phyloP scores from a whole-genome alignment of 2,888 invertebrate species.

The Norana najaformis region DNA sequence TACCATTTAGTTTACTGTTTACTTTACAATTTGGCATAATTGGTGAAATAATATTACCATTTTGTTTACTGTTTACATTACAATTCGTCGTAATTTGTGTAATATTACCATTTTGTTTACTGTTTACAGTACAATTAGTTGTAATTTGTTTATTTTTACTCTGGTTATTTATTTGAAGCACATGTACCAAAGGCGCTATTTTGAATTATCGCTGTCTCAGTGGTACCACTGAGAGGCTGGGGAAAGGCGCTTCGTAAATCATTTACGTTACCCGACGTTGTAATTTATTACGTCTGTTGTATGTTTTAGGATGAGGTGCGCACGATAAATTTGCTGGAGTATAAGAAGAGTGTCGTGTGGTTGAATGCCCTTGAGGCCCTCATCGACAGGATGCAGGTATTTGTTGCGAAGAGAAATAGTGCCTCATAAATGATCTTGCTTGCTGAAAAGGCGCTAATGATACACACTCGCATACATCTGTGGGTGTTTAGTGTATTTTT shows the following conservation, averaged over 20 bases:
- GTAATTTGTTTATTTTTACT: too few relatives aligned
- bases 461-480: neutral
- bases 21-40: too few relatives aligned
- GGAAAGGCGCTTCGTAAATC: neutral
- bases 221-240: neutral
- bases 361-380: conserved; percentile 54
- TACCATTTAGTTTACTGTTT: too few relatives aligned
- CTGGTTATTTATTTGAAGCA: too few relatives aligned
- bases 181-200: too few relatives aligned
- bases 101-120: too few relatives aligned
- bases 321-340: conserved; percentile 79
- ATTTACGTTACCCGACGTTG: neutral
- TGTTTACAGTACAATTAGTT: too few relatives aligned
- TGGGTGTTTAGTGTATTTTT: too few relatives aligned
- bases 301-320: conserved; percentile 81
- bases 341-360: conserved; percentile 80
- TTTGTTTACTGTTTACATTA: too few relatives aligned
- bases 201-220: neutral
- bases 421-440: neutral
- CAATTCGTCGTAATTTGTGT: too few relatives aligned
- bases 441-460: neutral
- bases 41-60: too few relatives aligned
- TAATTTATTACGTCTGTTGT: conserved; percentile 16
- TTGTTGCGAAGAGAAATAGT: conserved; percentile 30
- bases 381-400: conserved; percentile 60